Base-by-base conservation (phyloP, 1,140 invertebrate genomes). In the Nephila pilipes region DNA sequence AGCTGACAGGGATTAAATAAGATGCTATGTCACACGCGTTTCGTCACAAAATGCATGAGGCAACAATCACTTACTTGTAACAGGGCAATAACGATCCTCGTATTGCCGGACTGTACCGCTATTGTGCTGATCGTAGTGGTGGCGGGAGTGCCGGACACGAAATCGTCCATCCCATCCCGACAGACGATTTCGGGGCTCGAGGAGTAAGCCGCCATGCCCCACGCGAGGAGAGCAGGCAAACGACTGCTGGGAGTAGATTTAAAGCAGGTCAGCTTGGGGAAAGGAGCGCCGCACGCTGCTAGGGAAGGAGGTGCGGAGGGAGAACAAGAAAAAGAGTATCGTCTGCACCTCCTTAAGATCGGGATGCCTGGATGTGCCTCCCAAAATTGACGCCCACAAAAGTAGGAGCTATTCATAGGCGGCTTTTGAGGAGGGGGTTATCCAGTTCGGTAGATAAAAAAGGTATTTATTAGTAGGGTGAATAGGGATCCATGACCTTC, bases 41-140 rank as follows among this genome's bases (percentile, higher is more conserved):
- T 32, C 69, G 4, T 29, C 29, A 29, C 65, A 18, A 22, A 14
- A 1, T 20, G 32, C 29, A 65, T 29, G n/a, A 69, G 46, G 58
- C 75, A 58, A 16, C 55, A 58, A 32, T 18, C 1, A 96, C 97
- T 97, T 97, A 98, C 98, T 97, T 98, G 97, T 92, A 99, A 96
- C 91, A 99, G 96, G 93, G 98, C 98, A 94, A 99, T 97, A 94
- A 99, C 97, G 94, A 99, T 97, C 95, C 97, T 97, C 16, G 98
- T 97, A 94, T 97, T 96, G 94, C 98, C 98, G 95, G 98, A 98
- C 95, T 98, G 97, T 57, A 99, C 97, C 22, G 98, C 98, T 94
- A 99, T 98, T 25, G 98, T 99, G 95, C 98, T 98, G 94, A 99
- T 97, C 93, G 98, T 98, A 46, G 98, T 99, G 25, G 97, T 97